Conservation (phyloP, 23 tunicate genomes). For the Trididemnum miniatum region DNA sequence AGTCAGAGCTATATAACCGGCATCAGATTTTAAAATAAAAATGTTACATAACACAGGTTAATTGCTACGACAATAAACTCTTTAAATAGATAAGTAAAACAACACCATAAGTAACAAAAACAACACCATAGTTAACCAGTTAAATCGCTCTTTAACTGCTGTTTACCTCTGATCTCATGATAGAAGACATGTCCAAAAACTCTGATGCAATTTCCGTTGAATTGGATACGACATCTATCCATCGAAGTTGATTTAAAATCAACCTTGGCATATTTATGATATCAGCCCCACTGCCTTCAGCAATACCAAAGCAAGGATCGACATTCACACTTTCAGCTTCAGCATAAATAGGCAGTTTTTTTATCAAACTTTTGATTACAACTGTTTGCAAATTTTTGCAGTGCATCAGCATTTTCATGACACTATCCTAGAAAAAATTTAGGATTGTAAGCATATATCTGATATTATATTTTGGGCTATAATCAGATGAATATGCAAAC, state of each 20-base stretch:
- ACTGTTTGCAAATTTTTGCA: slow-evolving; percentile 55
- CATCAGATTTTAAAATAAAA: too few species aligned
- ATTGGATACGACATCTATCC: slow-evolving; percentile 46
- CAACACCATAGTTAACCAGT: too few species aligned
- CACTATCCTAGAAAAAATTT: slow-evolving; percentile 63
- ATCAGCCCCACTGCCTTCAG: slow-evolving; percentile 22
- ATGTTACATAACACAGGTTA: too few species aligned
- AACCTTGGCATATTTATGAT: slow-evolving; percentile 60
- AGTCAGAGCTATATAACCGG: too few species aligned
- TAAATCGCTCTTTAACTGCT: too few species aligned
- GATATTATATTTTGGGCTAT: too few species aligned
- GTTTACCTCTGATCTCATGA: slow-evolving; percentile 70
- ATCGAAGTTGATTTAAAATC: slow-evolving; percentile 61
- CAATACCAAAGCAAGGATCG: slow-evolving; percentile 12
- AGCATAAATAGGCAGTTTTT: slow-evolving; percentile 50
- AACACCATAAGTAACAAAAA: too few species aligned
- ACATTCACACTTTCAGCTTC: slow-evolving; percentile 64
- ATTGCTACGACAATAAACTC: too few species aligned
- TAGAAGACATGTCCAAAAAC: slow-evolving; percentile 51
- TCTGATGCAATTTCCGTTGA: slow-evolving; percentile 38
- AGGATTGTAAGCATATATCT: too few species aligned
- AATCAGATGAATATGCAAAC: too few species aligned
- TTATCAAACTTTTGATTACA: slow-evolving; percentile 49
- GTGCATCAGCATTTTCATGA: slow-evolving; percentile 56
- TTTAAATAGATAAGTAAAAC: too few species aligned